These are phyloP conservation scores for Leptinotarsa lineolata DNA, from an alignment of 1,140 invertebrate genomes.

Conservation along the genomic window DNA sequence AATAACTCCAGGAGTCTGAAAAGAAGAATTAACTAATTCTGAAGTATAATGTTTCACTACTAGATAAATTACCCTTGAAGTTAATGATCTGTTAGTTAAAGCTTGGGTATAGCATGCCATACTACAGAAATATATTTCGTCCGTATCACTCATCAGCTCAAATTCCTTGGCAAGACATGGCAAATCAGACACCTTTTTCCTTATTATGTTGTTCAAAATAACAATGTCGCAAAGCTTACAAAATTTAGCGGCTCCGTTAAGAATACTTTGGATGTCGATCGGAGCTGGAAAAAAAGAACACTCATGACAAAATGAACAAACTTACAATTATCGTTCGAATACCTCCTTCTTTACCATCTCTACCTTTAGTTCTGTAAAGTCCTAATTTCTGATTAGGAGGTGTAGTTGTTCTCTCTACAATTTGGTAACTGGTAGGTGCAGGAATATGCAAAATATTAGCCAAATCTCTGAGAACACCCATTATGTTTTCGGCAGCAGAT, in stretches of 20 bases:
- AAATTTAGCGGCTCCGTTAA: slow-evolving; percentile 87
- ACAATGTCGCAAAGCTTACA: slow-evolving; percentile 91
- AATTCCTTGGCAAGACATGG: slow-evolving; percentile 71
- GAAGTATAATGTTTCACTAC: too few relatives aligned
- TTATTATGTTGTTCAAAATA: slow-evolving; percentile 78
- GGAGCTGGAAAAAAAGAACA: slow-evolving; percentile 59
- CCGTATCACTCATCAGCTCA: slow-evolving; percentile 64
- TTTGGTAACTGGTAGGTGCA: slow-evolving; percentile 81
- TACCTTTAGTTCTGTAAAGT: slow-evolving; percentile 77
- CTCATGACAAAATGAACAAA: slow-evolving; percentile 3
- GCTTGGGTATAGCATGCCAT: slow-evolving; percentile 82
- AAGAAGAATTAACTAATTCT: slow-evolving; percentile 17
- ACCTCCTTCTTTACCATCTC: slow-evolving; percentile 82
- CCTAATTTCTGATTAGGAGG: slow-evolving; percentile 80
- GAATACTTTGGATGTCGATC: slow-evolving; percentile 86
- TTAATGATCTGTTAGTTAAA: slow-evolving; percentile 64
- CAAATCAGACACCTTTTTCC: slow-evolving; percentile 81
- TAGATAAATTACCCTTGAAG: slow-evolving; percentile 51
- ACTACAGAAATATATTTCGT: slow-evolving; percentile 83
- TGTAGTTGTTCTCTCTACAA: slow-evolving; percentile 77
- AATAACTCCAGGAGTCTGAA: slow-evolving; percentile 65
- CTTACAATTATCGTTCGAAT: slow-evolving; percentile 29
- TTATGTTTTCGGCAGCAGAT: slow-evolving; percentile 88
- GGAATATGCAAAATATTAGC: slow-evolving; percentile 91
- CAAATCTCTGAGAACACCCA: slow-evolving; percentile 85